Evolutionary conservation across 1,140 invertebrate species (phyloP).

Genomic region (Magallana angulata): DNA sequence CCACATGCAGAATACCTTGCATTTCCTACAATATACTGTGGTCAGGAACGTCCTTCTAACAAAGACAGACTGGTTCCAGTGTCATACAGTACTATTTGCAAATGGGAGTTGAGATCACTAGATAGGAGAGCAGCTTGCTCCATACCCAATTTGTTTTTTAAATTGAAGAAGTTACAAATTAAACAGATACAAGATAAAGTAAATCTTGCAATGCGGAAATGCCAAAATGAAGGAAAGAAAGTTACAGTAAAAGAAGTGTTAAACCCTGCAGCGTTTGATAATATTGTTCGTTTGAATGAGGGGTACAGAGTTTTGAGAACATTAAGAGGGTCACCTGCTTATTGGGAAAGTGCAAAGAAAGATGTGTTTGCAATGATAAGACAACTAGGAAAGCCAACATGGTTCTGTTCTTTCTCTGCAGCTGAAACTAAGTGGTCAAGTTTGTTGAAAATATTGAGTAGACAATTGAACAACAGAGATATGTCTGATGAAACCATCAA

Average conservation of each 20-base stretch:
- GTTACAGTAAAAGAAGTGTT: constrained; percentile 52
- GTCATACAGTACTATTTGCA: constrained; percentile 52
- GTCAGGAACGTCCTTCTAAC: constrained; percentile 48
- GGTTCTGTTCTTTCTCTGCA: constrained; percentile 56
- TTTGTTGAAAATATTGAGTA: constrained; percentile 55
- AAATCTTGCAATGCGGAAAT: constrained; percentile 51
- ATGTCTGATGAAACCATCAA: constrained; percentile 50
- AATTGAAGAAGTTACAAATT: constrained; percentile 62
- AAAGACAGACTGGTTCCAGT: constrained; percentile 44
- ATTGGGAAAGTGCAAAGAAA: constrained; percentile 52
- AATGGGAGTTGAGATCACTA: constrained; percentile 56
- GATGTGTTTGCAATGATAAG: constrained; percentile 65
- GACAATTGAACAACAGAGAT: constrained; percentile 35
- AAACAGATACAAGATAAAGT: constrained; percentile 57
- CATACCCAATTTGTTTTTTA: constrained; percentile 59
- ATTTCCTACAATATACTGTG: constrained; percentile 61
- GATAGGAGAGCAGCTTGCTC: constrained; percentile 55
- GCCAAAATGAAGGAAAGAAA: constrained; percentile 51
- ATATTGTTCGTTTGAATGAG: constrained; percentile 54
- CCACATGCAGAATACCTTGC: constrained; percentile 50
- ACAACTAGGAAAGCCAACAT: constrained; percentile 59
- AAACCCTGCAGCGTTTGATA: not conserved
- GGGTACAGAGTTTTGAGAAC: constrained; percentile 55
- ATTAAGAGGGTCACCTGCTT: constrained; percentile 52
- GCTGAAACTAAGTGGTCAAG: constrained; percentile 62